Conservation (phyloP, 1,140 invertebrate species). For the Papilio helenus region DNA sequence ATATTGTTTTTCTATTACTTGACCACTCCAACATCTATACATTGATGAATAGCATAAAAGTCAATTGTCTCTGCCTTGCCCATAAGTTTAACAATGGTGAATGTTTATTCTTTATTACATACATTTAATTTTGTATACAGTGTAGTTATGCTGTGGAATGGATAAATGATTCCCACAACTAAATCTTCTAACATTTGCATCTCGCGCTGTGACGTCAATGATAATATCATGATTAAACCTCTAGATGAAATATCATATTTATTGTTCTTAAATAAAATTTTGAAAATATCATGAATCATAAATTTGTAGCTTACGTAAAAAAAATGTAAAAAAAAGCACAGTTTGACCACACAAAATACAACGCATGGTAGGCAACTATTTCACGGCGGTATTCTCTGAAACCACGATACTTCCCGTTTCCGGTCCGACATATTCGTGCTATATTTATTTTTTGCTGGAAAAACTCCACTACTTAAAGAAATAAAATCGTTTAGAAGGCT, state of each 20-base stretch:
- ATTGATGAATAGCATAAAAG: background rate
- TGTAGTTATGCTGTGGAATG: too few species aligned
- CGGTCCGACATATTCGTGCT: background rate
- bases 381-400: background rate
- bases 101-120: too few species aligned
- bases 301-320: background rate
- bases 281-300: background rate
- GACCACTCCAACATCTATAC: background rate
- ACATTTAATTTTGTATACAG: too few species aligned
- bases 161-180: too few species aligned
- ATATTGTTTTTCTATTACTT: background rate
- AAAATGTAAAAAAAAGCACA: background rate
- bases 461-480: background rate
- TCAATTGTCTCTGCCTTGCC: background rate
- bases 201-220: too few species aligned
- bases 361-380: background rate
- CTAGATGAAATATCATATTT: background rate
- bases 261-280: background rate
- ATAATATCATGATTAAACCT: too few species aligned
- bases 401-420: conserved; percentile 2
- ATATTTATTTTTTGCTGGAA: background rate
- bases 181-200: too few species aligned
- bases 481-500: background rate
- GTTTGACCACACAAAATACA: conserved; percentile 3
- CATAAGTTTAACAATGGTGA: background rate